A percentile compares a stretch with the other conserved stretches of the same genome.
Conservation (phyloP, 1,140 invertebrate genomes). For the Linepithema humile region DNA sequence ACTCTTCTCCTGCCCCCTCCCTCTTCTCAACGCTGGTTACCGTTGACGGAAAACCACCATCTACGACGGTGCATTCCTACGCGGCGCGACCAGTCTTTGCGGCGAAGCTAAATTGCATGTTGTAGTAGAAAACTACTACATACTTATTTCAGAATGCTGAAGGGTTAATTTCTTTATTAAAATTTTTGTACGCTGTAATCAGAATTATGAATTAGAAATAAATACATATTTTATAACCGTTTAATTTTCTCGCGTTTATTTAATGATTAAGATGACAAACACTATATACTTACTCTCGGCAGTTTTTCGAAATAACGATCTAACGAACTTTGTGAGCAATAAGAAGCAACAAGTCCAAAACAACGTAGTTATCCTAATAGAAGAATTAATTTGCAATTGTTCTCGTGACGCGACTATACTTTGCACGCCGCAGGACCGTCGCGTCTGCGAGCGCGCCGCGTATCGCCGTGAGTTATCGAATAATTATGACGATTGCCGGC, state of each 20-base stretch:
- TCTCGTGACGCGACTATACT: not conserved
- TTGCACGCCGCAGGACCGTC: slow-evolving; percentile 29
- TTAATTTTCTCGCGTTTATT: not conserved
- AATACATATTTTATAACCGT: not conserved
- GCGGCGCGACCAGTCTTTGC: not conserved
- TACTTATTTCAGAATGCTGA: not conserved
- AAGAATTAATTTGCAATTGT: slow-evolving; percentile 37
- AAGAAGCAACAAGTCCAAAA: slow-evolving; percentile 3
- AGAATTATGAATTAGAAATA: not conserved
- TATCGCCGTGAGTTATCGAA: slow-evolving; percentile 66
- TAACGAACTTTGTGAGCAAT: not conserved
- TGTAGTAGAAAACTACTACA: not conserved
- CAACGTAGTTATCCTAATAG: not conserved
- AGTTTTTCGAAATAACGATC: too few species aligned
- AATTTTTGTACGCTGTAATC: not conserved
- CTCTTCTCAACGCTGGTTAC: slow-evolving; percentile 32
- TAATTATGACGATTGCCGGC: slow-evolving; percentile 66
- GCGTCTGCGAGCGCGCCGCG: not conserved
- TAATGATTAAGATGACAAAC: not conserved
- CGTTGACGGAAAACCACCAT: slow-evolving; percentile 46
- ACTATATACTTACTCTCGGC: too few species aligned
- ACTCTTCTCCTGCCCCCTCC: too few species aligned
- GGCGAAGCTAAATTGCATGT: not conserved
- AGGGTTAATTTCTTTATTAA: not conserved
- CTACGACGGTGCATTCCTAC: slow-evolving; percentile 31